Evolutionary conservation across 2,888 invertebrate species (phyloP).

Genomic region (Junonia oenone): DNA sequence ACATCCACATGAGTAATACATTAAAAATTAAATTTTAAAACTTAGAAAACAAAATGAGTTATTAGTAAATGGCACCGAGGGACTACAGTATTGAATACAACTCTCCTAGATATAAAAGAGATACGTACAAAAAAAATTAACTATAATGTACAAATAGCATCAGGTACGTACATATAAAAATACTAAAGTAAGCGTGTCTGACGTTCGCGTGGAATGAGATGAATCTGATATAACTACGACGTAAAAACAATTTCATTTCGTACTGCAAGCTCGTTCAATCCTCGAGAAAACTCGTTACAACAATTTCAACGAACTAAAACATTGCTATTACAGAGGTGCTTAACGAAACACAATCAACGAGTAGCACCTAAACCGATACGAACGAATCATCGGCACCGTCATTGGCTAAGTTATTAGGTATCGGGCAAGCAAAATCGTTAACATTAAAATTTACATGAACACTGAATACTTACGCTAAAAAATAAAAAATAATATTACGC

Average conservation of each 20-base stretch:
- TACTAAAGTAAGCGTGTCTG: constrained; percentile 48
- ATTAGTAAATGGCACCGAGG: constrained; percentile 22
- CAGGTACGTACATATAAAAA: constrained; percentile 64
- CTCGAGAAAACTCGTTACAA: neutral
- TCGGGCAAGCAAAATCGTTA: constrained; percentile 58
- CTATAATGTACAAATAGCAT: constrained; percentile 57
- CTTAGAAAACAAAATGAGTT: constrained; percentile 1
- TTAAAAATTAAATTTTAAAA: neutral
- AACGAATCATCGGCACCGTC: constrained; percentile 17
- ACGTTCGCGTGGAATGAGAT: constrained; percentile 55
- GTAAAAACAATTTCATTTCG: constrained; percentile 11
- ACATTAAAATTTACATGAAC: constrained; percentile 31
- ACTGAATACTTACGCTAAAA: constrained; percentile 23
- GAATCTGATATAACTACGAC: constrained; percentile 12
- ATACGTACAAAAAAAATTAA: constrained; percentile 48
- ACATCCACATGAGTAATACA: neutral
- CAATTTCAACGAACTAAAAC: neutral
- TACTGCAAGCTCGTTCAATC: constrained; percentile 23
- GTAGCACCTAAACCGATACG: constrained; percentile 63
- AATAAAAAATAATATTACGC: constrained; percentile 30
- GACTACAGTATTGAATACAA: constrained; percentile 17
- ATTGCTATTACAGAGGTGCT: constrained; percentile 3
- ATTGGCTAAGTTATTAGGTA: constrained; percentile 48
- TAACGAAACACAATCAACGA: constrained; percentile 43
- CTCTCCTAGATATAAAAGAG: constrained; percentile 13